Conservation (phyloP, 2,888 invertebrate species). For the Xylota segnis region DNA sequence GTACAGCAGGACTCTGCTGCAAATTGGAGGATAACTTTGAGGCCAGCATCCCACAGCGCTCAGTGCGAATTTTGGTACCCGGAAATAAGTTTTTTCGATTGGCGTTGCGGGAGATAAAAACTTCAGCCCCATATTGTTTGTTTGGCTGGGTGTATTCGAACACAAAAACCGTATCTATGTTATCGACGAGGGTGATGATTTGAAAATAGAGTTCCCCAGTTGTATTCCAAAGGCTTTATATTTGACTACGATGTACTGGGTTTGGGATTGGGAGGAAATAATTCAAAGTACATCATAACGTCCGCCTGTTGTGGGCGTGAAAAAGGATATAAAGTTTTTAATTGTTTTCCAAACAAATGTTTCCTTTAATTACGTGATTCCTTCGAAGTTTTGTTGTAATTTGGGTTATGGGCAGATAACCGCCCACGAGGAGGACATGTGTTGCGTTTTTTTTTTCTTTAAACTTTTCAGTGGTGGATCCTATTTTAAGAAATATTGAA, state of each 20-base stretch:
- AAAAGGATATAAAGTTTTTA: slow-evolving; percentile 2
- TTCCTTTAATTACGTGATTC: background rate
- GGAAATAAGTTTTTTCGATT: slow-evolving; percentile 79
- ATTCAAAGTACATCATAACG: slow-evolving; percentile 1
- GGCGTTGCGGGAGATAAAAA: slow-evolving; percentile 76
- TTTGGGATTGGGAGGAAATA: background rate
- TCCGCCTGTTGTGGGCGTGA: background rate
- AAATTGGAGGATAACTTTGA: slow-evolving; percentile 72
- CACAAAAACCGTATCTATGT: background rate
- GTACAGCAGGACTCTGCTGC: slow-evolving; percentile 77
- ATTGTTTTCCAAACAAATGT: slow-evolving; percentile 10
- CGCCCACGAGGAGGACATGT: background rate
- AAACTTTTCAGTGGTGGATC: background rate
- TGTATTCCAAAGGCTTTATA: background rate
- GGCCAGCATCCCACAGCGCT: slow-evolving; percentile 82
- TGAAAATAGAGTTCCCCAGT: background rate
- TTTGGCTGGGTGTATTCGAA: background rate
- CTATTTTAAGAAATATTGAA: background rate
- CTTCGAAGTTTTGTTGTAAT: background rate
- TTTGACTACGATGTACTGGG: background rate
- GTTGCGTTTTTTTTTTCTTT: background rate
- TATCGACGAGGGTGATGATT: background rate
- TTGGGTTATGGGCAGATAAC: slow-evolving; percentile 6
- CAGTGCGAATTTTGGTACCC: slow-evolving; percentile 80
- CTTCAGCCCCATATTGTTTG: slow-evolving; percentile 67